phyloP scores from a whole-genome alignment of 2,113 vertebrate species.

The Tragulus kanchil region DNA sequence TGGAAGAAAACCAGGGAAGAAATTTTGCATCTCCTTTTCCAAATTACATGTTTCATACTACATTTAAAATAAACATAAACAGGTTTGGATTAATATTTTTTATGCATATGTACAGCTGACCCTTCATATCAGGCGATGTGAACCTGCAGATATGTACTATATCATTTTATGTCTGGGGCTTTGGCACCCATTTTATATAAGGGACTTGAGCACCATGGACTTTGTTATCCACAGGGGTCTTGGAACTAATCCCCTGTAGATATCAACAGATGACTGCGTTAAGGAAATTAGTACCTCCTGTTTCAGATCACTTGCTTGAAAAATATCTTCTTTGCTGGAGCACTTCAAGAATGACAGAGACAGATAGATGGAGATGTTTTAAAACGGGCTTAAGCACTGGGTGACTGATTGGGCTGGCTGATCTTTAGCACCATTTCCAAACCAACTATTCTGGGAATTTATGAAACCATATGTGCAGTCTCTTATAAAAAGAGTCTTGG shows the following conservation, averaged over 20 bases:
- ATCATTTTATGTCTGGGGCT: background rate
- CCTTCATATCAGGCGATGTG: background rate
- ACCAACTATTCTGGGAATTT: conserved; percentile 14
- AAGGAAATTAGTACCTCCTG: background rate
- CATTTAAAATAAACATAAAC: conserved; percentile 45
- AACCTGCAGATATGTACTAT: background rate
- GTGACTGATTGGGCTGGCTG: background rate
- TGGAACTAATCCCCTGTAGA: background rate
- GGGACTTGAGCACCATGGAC: background rate
- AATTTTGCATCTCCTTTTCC: background rate
- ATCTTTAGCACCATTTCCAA: conserved; percentile 49
- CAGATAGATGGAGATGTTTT: background rate
- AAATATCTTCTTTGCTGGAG: background rate
- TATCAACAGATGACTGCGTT: background rate
- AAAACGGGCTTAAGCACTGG: background rate
- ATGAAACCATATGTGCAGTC: background rate
- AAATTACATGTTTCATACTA: background rate
- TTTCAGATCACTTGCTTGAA: conserved; percentile 26
- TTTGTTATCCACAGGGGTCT: background rate
- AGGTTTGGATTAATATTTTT: background rate
- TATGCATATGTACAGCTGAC: background rate
- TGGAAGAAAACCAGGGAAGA: background rate
- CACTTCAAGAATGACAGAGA: conserved; percentile 14
- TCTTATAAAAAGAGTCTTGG: conserved; percentile 2
- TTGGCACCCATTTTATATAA: background rate